Percentiles rank a stretch among this genome's conserved stretches.
phyloP scores from a whole-genome alignment of 2,888 invertebrate genomes.

The Cremastobaeus sp. region DNA sequence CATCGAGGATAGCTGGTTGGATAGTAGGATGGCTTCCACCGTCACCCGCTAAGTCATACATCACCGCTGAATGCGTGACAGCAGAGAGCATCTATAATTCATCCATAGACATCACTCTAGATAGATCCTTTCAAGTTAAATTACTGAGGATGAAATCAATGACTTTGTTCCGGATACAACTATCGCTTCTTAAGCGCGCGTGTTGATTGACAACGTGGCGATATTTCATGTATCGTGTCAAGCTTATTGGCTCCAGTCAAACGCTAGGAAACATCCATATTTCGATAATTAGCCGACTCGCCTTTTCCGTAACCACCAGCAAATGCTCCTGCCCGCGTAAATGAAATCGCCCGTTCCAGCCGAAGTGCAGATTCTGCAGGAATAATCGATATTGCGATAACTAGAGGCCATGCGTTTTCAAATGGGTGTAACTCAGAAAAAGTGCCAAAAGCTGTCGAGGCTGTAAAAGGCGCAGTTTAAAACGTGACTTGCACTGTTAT shows the following conservation, averaged over 20 bases:
- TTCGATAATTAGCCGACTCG: neutral
- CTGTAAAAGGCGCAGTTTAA: too few species aligned
- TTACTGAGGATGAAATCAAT: conserved; percentile 72
- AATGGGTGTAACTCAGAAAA: too few species aligned
- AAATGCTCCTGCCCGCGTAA: too few species aligned
- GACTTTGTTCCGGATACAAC: conserved; percentile 61
- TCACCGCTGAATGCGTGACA: conserved; percentile 74
- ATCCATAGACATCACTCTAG: conserved; percentile 71
- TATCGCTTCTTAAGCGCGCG: conserved; percentile 47
- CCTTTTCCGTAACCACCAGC: too few species aligned
- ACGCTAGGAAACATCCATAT: neutral
- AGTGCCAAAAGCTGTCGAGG: too few species aligned
- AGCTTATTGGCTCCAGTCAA: conserved; percentile 8
- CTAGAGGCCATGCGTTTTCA: too few species aligned
- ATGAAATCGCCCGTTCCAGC: too few species aligned
- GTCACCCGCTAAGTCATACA: conserved; percentile 75
- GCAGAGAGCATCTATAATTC: conserved; percentile 76
- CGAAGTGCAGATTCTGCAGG: too few species aligned
- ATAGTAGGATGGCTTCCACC: conserved; percentile 69
- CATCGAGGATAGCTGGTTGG: conserved; percentile 66
- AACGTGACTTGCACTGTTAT: too few species aligned
- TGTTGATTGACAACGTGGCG: conserved; percentile 27
- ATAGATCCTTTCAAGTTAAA: conserved; percentile 63
- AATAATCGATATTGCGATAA: too few species aligned
- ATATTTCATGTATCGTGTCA: conserved; percentile 11